Conservation (phyloP, 2,888 invertebrate species). For the Xestia rhomboidea region DNA sequence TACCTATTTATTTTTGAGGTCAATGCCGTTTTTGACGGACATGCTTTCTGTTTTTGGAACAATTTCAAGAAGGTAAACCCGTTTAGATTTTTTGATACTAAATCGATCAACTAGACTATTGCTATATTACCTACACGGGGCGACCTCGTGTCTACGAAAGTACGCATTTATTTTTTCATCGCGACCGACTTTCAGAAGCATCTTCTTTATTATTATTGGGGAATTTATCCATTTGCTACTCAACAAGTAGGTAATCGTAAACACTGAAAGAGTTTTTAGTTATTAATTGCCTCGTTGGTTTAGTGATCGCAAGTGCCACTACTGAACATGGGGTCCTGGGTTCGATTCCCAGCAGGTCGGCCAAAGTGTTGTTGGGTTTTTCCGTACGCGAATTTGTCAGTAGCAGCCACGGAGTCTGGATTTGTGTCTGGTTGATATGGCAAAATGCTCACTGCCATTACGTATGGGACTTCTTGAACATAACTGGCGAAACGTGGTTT, state of each 20-base stretch:
- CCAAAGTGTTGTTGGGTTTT: background rate
- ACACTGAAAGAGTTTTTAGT: constrained; percentile 66
- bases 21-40: constrained; percentile 58
- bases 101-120: constrained; percentile 20
- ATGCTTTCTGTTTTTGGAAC: constrained; percentile 50
- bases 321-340: background rate
- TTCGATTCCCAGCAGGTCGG: background rate
- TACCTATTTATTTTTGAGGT: constrained; percentile 63
- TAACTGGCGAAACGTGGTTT: too few species aligned
- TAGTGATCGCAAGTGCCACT: background rate
- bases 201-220: constrained; percentile 73
- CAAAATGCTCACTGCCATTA: too few species aligned
- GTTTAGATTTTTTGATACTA: constrained; percentile 35
- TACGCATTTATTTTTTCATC: constrained; percentile 69
- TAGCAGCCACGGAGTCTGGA: background rate
- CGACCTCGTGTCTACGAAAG: constrained; percentile 70
- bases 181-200: constrained; percentile 74
- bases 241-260: constrained; percentile 32
- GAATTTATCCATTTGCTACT: constrained; percentile 64
- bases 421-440: too few species aligned
- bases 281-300: background rate
- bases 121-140: constrained; percentile 45
- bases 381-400: background rate
- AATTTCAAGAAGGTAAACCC: constrained; percentile 37
- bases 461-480: too few species aligned